These are phyloP conservation scores for Varroa destructor DNA, from an alignment of 1,140 invertebrate species.

Conservation along the genomic window DNA sequence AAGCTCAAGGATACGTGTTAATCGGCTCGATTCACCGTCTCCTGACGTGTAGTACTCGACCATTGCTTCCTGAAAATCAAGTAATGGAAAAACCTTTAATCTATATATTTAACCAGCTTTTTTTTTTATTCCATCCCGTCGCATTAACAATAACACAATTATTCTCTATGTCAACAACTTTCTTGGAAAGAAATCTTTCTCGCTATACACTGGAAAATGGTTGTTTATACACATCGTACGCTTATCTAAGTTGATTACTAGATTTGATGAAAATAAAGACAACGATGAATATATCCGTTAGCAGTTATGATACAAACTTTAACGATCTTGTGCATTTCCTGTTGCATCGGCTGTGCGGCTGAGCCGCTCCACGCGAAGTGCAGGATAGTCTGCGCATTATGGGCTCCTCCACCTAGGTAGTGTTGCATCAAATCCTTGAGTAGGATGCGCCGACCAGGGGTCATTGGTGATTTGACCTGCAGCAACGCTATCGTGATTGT, in stretches of 20 bases:
- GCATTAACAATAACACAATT: not conserved
- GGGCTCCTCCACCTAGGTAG: conserved; percentile 9
- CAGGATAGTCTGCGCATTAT: conserved; percentile 18
- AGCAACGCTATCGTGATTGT: conserved; percentile 30
- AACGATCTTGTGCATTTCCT: conserved; percentile 16
- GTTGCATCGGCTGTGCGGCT: not conserved
- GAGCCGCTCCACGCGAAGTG: conserved; percentile 24
- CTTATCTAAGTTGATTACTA: too few relatives aligned
- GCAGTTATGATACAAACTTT: conserved; percentile 30
- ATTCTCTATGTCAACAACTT: conserved; percentile 21
- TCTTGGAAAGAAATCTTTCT: too few relatives aligned
- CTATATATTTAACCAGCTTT: not conserved
- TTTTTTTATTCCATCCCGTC: not conserved
- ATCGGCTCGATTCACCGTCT: conserved; percentile 65
- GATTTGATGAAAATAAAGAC: conserved; percentile 42
- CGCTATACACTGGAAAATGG: too few relatives aligned
- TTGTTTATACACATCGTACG: too few relatives aligned
- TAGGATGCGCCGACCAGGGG: conserved; percentile 24
- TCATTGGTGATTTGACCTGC: conserved; percentile 28
- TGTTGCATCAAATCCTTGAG: conserved; percentile 21
- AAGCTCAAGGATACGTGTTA: conserved; percentile 86
- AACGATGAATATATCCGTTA: not conserved
- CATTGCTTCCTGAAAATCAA: conserved; percentile 60
- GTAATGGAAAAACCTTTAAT: conserved; percentile 29
- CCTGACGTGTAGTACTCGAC: conserved; percentile 80